Base-by-base conservation (phyloP, 2,113 vertebrate species). In the Toxotes chatareus region DNA sequence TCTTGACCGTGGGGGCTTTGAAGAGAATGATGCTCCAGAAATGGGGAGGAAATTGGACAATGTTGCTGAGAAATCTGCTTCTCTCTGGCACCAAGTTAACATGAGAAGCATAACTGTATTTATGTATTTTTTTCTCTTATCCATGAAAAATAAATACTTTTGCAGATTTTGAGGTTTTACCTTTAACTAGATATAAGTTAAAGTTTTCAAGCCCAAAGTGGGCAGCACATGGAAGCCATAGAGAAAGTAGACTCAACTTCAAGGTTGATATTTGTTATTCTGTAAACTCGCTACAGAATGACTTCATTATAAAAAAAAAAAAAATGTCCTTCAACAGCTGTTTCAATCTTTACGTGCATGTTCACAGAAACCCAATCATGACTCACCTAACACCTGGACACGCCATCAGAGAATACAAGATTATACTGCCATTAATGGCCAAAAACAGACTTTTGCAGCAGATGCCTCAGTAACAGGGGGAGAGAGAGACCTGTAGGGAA, bases 1-100 rank as follows among this genome's bases (percentile, higher is more conserved):
- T 69, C n/a, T 69, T 55, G 62, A 59, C 78, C 23, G 42, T 32
- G 19, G 55, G 55, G 81, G 81, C 70, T 78, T 78, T 73, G 42
- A 76, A 40, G 66, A 62, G 72, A 83, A 63, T 34, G 72, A 80
- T 66, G 53, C 40, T 60, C 21, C 51, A 81, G 79, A 67, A 87
- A 84, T 27, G 34, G 7, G n/a, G 65, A 77, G 85, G 81, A 89
- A 89, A 87, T 86, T 83, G 82, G 56, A 83, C 76, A 71, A 88
- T 86, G 1, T 87, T 64, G 44, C 67, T 16, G 63, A 73, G 63
- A 85, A 79, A 81, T 85, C 71, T 60, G 63, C 61, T 78, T 78
- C 56, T 21, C 75, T 68, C 51, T 23, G 44, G 78, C 80, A 86
- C 66, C 55, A 40, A 60, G 7, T 27, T 66, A 81, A 73, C 56